phyloP scores from a whole-genome alignment of 2,113 vertebrate genomes.

The Menura novaehollandiae region DNA sequence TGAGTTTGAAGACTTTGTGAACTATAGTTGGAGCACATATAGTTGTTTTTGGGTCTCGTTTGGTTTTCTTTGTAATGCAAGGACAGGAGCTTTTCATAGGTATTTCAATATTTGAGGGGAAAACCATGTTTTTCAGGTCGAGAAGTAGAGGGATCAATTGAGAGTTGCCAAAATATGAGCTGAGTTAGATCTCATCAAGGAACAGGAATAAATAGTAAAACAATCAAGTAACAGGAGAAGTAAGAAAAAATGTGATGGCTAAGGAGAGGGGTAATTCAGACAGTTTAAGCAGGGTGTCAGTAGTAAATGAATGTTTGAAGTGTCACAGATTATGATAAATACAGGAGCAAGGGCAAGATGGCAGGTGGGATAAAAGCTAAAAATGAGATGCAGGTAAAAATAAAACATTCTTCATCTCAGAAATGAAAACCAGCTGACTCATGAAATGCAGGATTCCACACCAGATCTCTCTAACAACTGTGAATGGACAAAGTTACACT shows the following conservation, averaged over 20 bases:
- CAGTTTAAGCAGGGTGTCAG: neutral
- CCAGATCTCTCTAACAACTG: neutral
- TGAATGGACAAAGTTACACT: neutral
- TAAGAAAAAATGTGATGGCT: neutral
- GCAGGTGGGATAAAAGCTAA: neutral
- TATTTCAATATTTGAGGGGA: slow-evolving; percentile 18
- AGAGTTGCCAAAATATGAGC: neutral
- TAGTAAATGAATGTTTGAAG: neutral
- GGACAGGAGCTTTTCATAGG: neutral
- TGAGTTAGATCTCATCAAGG: neutral
- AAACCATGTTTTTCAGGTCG: slow-evolving; percentile 10
- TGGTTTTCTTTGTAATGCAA: slow-evolving; percentile 42
- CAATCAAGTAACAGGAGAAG: neutral
- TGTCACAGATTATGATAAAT: neutral
- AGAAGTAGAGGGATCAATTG: neutral
- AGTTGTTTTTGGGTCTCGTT: slow-evolving; percentile 1
- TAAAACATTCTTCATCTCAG: neutral
- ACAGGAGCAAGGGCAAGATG: neutral
- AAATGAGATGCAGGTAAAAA: neutral
- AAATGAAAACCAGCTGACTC: neutral
- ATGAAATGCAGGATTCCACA: neutral
- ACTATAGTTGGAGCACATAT: neutral
- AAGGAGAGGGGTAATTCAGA: neutral
- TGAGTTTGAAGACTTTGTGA: slow-evolving; percentile 14
- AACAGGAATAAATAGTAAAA: neutral